Base-by-base conservation (phyloP, 2,113 vertebrate genomes). In the Enhydra lutris region DNA sequence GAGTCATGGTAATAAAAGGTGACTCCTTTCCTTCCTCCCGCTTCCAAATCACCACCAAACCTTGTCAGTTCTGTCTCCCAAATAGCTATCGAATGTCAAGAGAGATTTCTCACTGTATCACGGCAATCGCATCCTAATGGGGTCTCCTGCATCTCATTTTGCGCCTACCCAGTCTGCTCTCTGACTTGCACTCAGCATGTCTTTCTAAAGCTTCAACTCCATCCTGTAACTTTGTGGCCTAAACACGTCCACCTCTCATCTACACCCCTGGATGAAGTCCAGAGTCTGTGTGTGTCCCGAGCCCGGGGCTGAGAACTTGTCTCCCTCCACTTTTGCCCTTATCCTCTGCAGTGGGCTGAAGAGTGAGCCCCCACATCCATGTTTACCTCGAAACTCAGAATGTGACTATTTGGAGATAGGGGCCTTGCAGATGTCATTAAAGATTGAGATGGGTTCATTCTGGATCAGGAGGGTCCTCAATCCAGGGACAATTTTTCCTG, bases 121-220 rank as follows among this genome's bases (percentile, higher is more conserved):
- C 45, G 11, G 50, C 7, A 73, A 36, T 55, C n/a, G 55, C 20
- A 3, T 2, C 39, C 1, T 9, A 18, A 0, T 4, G 5, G 11
- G 18, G 42, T 71, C 71, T 47, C n/a, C n/a, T 2, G 0, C 13
- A 23, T 61, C 24, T 15, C 7, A 10, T 71, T 47, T 50, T 45
- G 63, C 29, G 24, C 14, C 21, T 4, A 7, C 39, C 39, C 7
- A 1, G 3, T 36, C 17, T 24, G 4, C 23, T 52, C 47, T 93
- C 23, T 4, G 3, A 13, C 23, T 34, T 14, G 11, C 23, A 39
- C 34, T 52, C n/a, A 76, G 39, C 12, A 26, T 6, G 39, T 42
- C n/a, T 52, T 78, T 89, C n/a, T 34, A 13, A 89, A 71, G 34
- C 7, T 45, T 57, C 36, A n/a, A 67, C 81, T 47, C 21, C 55